A percentile compares a stretch with the other conserved stretches of the same genome.
Evolutionary conservation across 2,888 invertebrate genomes (phyloP).

Genomic region (Napeogenes sylphis): DNA sequence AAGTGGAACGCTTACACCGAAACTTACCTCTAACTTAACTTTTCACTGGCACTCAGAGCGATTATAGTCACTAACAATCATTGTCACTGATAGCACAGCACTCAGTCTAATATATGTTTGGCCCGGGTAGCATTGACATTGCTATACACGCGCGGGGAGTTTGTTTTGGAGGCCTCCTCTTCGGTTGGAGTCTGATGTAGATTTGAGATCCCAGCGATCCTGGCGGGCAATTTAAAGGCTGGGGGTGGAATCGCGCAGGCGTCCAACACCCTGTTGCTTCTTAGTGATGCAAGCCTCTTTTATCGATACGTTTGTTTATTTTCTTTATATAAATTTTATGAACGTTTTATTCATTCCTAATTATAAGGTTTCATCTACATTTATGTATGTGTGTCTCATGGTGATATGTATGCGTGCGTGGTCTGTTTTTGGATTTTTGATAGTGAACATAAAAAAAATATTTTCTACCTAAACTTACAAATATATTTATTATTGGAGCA

Average conservation of each 20-base stretch:
- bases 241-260: slow-evolving; percentile 70
- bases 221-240: slow-evolving; percentile 54
- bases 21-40: slow-evolving; percentile 55
- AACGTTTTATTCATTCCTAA: neutral
- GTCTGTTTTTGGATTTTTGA: too few relatives aligned
- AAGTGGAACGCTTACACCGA: slow-evolving; percentile 8
- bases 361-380: too few relatives aligned
- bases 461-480: too few relatives aligned
- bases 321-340: neutral
- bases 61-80: slow-evolving; percentile 49
- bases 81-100: slow-evolving; percentile 47
- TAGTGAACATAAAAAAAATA: too few relatives aligned
- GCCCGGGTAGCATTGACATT: slow-evolving; percentile 47
- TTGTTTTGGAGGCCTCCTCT: slow-evolving; percentile 43
- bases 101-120: slow-evolving; percentile 42
- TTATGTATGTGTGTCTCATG: too few relatives aligned
- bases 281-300: slow-evolving; percentile 40
- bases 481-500: too few relatives aligned
- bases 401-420: too few relatives aligned
- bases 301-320: slow-evolving; percentile 41
- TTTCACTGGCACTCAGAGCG: slow-evolving; percentile 40
- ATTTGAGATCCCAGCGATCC: slow-evolving; percentile 55
- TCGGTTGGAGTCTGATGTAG: slow-evolving; percentile 52
- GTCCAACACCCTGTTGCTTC: slow-evolving; percentile 77
- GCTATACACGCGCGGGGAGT: slow-evolving; percentile 42